Conservation (phyloP, 2,797 vertebrate species). For the Xiphophorus birchmanni region DNA sequence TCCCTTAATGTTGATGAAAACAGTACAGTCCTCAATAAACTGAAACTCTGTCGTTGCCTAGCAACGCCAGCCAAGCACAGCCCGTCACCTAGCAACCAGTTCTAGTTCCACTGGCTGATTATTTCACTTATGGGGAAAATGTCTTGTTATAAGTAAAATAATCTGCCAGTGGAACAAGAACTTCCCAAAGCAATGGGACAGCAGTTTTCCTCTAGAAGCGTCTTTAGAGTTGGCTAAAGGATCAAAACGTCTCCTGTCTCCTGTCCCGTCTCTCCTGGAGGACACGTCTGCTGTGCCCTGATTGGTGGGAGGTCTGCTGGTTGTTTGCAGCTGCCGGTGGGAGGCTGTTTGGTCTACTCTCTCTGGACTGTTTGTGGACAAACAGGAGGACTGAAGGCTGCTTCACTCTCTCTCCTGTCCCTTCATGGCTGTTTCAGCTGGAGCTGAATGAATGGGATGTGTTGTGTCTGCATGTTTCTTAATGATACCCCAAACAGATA, state of each 20-base stretch:
- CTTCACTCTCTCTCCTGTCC: slow-evolving; percentile 38
- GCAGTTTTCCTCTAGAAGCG: slow-evolving; percentile 13
- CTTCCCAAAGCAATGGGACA: slow-evolving; percentile 18
- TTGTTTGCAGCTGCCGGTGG: slow-evolving; percentile 51
- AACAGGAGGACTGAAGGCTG: slow-evolving; percentile 52
- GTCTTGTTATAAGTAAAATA: no score
- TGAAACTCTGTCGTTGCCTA: no score
- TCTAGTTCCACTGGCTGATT: no score
- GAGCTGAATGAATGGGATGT: slow-evolving; percentile 2
- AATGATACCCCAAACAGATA: background rate
- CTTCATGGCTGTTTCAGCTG: slow-evolving; percentile 8
- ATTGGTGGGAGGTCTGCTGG: slow-evolving; percentile 2
- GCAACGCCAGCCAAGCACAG: no score
- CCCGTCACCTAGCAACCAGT: no score
- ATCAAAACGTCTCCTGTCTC: slow-evolving; percentile 14
- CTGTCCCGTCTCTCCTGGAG: slow-evolving; percentile 1
- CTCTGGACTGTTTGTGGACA: slow-evolving; percentile 59
- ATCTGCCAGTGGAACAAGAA: no score
- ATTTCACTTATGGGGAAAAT: no score
- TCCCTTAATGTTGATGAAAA: no score
- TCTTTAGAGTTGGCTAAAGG: background rate
- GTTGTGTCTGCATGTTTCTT: background rate
- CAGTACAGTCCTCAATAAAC: no score
- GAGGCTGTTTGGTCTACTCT: slow-evolving; percentile 57
- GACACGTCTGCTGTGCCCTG: slow-evolving; percentile 9